Conservation (phyloP, 2,113 vertebrate species). For the Thunnus maccoyii region DNA sequence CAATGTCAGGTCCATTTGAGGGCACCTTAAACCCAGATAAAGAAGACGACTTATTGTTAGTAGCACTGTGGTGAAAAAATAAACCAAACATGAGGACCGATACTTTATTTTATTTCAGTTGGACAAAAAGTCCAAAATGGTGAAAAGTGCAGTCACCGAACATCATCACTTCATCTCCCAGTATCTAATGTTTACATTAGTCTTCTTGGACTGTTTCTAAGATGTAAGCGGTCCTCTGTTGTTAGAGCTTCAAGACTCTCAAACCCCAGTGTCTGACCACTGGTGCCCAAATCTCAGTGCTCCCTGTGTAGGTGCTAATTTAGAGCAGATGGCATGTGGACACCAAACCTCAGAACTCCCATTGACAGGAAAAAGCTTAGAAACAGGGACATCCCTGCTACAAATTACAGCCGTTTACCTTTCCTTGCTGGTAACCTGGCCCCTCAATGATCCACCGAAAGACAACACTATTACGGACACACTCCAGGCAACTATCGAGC, state of each 20-base stretch:
- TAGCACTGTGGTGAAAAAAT: too few species aligned
- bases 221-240: not conserved
- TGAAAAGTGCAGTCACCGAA: not conserved
- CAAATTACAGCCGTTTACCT: slow-evolving; percentile 48
- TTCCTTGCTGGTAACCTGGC: slow-evolving; percentile 18
- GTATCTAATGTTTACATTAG: not conserved
- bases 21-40: too few species aligned
- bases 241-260: slow-evolving; percentile 16
- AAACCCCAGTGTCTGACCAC: slow-evolving; percentile 39
- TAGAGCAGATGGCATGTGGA: slow-evolving; percentile 67
- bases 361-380: slow-evolving; percentile 44
- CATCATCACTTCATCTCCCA: not conserved
- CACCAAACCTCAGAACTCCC: slow-evolving; percentile 44
- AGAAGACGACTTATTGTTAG: too few species aligned
- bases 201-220: not conserved
- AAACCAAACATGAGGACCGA: too few species aligned
- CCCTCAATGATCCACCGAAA: not conserved
- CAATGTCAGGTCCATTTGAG: too few species aligned
- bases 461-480: not conserved
- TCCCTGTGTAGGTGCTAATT: slow-evolving; percentile 74
- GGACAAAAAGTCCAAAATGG: too few species aligned
- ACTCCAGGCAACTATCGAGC: not conserved
- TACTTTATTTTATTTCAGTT: too few species aligned
- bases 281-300: slow-evolving; percentile 44
- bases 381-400: slow-evolving; percentile 21